Base-by-base conservation (phyloP, 2,113 vertebrate species). In the Apus apus region DNA sequence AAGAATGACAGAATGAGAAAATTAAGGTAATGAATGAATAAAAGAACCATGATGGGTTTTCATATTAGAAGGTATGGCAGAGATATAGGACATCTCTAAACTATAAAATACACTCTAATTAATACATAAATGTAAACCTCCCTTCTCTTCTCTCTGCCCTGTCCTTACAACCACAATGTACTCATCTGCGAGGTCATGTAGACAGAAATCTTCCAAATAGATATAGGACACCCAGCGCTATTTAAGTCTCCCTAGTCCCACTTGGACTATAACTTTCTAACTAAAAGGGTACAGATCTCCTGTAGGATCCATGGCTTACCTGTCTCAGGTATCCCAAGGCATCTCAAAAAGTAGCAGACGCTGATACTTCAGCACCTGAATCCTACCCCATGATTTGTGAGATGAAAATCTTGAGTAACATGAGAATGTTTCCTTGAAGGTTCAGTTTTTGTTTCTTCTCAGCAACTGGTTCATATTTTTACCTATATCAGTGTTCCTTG, bases 51-150 rank as follows among this genome's bases (percentile, higher is more conserved):
- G 6, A 40, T 54, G 23, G 66, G 3, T 48, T 86, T 66, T 64
- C 8, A 3, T 75, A n/a, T 40, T n/a, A 51, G 19, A 15, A 56
- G 17, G 38, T 60, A 18, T 46, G 34, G 23, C 11, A 91, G 67
- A 70, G 36, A 16, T n/a, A 58, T 4, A 3, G 32, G 16, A 29
- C 25, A 34, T 13, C 32, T 79, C 27, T 45, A 70, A 73, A 8
- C 22, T 54, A 21, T 15, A 20, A 27, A 74, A 61, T 14, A 5
- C 11, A 13, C 72, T 62, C 15, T 65, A n/a, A n/a, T 43, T 15
- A 61, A 61, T 10, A 30, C 3, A 4, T 8, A 14, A 11, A n/a
- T 3, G 2, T 45, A 16, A 73, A 40, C 5, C 0, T 83, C 18
- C n/a, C 30, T 79, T 76, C 45, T 72, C 11, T 51, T 23, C 25